These are phyloP conservation scores for Tachysurus vachellii DNA, from an alignment of 2,113 vertebrate species.

Conservation along the genomic window DNA sequence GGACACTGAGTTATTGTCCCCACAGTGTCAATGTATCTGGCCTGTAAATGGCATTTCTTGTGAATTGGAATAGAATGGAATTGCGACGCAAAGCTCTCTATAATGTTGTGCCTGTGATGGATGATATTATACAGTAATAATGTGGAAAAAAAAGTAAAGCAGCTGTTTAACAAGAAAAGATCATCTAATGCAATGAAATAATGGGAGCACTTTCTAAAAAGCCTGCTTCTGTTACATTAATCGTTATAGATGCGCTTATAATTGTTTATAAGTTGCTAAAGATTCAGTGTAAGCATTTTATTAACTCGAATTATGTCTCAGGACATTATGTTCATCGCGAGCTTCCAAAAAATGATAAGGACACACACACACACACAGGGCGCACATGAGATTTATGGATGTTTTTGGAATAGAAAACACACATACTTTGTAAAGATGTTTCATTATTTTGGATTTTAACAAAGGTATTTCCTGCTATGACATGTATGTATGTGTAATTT, in stretches of 20 bases:
- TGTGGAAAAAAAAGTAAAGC: background rate
- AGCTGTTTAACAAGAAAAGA: background rate
- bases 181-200: background rate
- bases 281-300: background rate
- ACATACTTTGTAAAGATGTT: background rate
- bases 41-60: constrained; percentile 12
- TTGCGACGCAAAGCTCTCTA: background rate
- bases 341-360: background rate
- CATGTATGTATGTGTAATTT: background rate
- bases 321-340: background rate
- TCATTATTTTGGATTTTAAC: background rate
- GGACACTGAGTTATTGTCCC: constrained; percentile 26
- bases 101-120: constrained; percentile 29
- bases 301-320: background rate
- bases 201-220: background rate
- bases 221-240: background rate
- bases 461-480: background rate
- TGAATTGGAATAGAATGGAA: constrained; percentile 21
- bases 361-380: background rate
- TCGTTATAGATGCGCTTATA: background rate
- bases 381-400: background rate
- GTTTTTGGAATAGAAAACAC: background rate
- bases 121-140: constrained; percentile 3
- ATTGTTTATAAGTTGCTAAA: background rate
- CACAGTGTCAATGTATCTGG: background rate